phyloP scores from a whole-genome alignment of 2,888 invertebrate species.

The Amorpha juglandis region DNA sequence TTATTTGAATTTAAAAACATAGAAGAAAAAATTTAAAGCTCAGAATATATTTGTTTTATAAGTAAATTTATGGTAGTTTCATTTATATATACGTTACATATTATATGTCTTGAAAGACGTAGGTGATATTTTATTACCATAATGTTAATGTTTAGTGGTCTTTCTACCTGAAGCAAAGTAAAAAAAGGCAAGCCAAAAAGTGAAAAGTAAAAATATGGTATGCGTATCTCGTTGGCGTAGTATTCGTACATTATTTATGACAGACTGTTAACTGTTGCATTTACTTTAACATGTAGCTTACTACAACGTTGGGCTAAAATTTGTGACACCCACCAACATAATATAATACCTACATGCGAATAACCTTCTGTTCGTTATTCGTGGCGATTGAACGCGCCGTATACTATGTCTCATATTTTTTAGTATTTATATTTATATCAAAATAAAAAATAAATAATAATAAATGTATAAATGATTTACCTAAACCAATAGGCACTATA shows the following conservation, averaged over 20 bases:
- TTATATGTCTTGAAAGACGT: too few species aligned
- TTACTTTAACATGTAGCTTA: too few species aligned
- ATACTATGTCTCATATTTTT: not conserved
- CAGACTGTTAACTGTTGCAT: too few species aligned
- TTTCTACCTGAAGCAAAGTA: not conserved
- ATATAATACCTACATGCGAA: not conserved
- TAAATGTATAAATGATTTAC: too few species aligned
- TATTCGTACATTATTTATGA: not conserved
- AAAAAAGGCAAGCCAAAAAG: too few species aligned
- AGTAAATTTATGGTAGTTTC: not conserved
- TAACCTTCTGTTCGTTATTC: not conserved
- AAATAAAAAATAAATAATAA: too few species aligned
- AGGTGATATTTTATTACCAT: not conserved
- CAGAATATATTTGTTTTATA: constrained; percentile 4
- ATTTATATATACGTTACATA: not conserved
- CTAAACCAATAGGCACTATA: not conserved
- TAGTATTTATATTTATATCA: not conserved
- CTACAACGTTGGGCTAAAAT: not conserved
- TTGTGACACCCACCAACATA: not conserved
- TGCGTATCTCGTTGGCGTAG: not conserved
- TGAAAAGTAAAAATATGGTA: too few species aligned
- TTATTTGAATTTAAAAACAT: not conserved
- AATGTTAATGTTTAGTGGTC: not conserved
- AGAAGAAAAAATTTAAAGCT: not conserved
- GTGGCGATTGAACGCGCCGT: not conserved